Conservation (phyloP, 1,140 invertebrate species). For the Apis florea region DNA sequence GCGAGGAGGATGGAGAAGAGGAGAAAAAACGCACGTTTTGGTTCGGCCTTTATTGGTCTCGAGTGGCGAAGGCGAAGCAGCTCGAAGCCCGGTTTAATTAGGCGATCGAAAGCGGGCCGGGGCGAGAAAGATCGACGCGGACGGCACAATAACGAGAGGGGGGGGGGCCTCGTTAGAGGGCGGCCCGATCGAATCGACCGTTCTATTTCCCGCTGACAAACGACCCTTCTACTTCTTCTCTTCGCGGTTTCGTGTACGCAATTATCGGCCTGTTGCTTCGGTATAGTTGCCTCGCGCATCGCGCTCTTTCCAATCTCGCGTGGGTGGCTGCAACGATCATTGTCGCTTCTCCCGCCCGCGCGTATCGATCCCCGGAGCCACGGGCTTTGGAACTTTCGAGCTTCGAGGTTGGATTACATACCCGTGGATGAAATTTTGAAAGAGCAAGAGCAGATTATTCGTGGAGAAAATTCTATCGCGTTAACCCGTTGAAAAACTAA, state of each 20-base stretch:
- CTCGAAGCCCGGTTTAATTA: slow-evolving; percentile 57
- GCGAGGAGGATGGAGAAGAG: background rate
- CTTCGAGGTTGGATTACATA: too few relatives aligned
- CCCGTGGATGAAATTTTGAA: too few relatives aligned
- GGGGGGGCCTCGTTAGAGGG: slow-evolving; percentile 38
- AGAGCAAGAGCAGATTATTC: too few relatives aligned
- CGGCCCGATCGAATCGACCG: slow-evolving; percentile 2
- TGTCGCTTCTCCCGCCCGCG: too few relatives aligned
- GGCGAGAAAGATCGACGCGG: slow-evolving; percentile 14
- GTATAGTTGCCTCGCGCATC: background rate
- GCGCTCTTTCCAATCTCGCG: too few relatives aligned
- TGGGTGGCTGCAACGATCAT: background rate
- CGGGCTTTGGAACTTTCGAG: too few relatives aligned
- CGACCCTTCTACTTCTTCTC: slow-evolving; percentile 17
- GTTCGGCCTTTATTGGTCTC: slow-evolving; percentile 56
- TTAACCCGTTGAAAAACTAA: too few relatives aligned
- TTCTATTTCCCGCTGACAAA: slow-evolving; percentile 35
- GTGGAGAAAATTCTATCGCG: too few relatives aligned
- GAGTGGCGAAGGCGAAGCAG: background rate
- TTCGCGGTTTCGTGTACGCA: slow-evolving; percentile 22
- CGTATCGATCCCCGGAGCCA: too few relatives aligned
- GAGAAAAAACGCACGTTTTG: slow-evolving; percentile 6
- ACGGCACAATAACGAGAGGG: slow-evolving; percentile 34
- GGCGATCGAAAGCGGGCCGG: slow-evolving; percentile 22
- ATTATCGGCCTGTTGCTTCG: slow-evolving; percentile 5